Evolutionary conservation across 1,140 invertebrate genomes (phyloP), one percentile per base, ranked within the genome.

Genomic region (Galleria mellonella): DNA sequence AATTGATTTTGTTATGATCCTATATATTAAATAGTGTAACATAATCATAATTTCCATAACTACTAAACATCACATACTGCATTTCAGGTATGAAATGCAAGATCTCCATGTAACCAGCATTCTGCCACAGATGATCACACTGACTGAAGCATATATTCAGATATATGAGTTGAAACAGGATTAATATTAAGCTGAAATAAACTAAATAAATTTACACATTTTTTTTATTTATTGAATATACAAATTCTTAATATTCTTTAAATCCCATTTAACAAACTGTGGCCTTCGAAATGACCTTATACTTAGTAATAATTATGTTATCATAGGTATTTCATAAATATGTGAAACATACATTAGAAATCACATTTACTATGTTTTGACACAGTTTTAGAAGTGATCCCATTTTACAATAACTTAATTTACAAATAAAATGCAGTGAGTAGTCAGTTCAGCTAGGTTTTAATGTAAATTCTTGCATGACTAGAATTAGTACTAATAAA

Each of bases 81-180:
- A 1, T 71, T 74, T 9, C 51, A 87, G 83, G 86, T 93, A 97
- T 75, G 98, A 99, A 88, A 91, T 99, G 89, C 98, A 99, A 88
- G 98, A 99, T 91, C 89, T 99, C 23, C 98, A 99, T 74, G 98
- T 99, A 0, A 97, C 94, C 2, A 97, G 98, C 77, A 99, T 99
- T 72, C 88, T 99, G 12, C 98, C 98, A 2, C 98, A 99, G 83
- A 99, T 99, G 97, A 99, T 99, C 49, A 99, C 98, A 0, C 88
- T 99, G 4, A 98, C 98, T 6, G 98, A 99, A 88, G 97, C 97
- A 8, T 99, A 99, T 63, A 98, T 99, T 72, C 98, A 99, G 77
- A 91, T 92, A 54, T 92, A 92, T 86, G 90, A 92, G 71, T 77
- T 87, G 42, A 87, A 87, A 30, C 73, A 82, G 63, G 77, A 84